Base-by-base conservation (phyloP, 2,797 vertebrate species). In the Thripadectes ignobilis region DNA sequence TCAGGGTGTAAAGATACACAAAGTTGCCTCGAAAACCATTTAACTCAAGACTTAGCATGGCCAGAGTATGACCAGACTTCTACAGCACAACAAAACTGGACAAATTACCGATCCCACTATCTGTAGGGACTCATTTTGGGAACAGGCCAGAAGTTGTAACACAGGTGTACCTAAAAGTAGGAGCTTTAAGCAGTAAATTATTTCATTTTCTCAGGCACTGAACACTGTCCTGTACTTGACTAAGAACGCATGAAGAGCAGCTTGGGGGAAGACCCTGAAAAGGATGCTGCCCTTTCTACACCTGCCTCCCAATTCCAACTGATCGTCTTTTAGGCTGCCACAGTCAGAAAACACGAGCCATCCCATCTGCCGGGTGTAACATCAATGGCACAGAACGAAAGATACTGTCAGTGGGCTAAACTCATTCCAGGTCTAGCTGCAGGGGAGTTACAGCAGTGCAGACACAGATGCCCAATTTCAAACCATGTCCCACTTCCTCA, bases 401-500 rank as follows among this genome's bases (percentile, higher is more conserved):
- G 39, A 76, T 12, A 61, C 0, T 32, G 45, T 86, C 81, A 58
- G 30, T 16, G 61, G 58, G 38, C 59, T 90, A 89, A 73, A 65
- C 30, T 86, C 59, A 58, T 57, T 78, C 69, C 84, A 82, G 65
- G 52, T 75, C 76, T 48, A 81, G 65, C 68, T 82, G 72, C 58
- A 66, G 69, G 43, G 58, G 75, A 94, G 63, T 52, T 72, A 63
- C 29, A 49, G 83, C 63, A 95, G 36, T 29, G 77, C 78, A 84
- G 62, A 73, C 43, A 84, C 43, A 86, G 62, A 88, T 58, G 92
- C 74, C 80, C 87, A 76, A 82, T 30, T 89, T 71, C 58, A 88
- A 92, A 92, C 67, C 75, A 81, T 19, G 41, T 84, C 49, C 75
- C 45, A 39, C 85, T 85, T 95, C 91, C 83, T 95, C 61, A 45